Base-by-base conservation (phyloP, 2,888 invertebrate species). In the Cosmia pyralina region DNA sequence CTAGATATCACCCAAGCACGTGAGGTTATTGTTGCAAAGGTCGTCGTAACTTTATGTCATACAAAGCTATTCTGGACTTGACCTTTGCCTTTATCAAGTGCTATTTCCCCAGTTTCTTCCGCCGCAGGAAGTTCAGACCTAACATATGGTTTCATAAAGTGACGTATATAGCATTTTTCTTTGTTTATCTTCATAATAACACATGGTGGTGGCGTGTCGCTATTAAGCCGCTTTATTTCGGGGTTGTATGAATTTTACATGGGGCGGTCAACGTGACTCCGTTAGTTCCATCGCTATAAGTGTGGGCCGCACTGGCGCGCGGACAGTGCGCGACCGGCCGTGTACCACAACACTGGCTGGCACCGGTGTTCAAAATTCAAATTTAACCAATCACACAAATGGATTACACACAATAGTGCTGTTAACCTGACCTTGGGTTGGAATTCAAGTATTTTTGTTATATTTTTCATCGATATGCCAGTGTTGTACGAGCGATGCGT, bases 291-390 rank as follows among this genome's bases (percentile, higher is more conserved):
- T 89, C 88, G 91, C 90, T 95, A 94, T 95, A 95, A 94, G 94
- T 92, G 93, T 90, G 84, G 93, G 93, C 87, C 83, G 91, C 79
- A 82, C 88, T 87, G 78, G 90, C 91, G 91, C 89, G 89, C 93
- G 95, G 94, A 91, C 95, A 95, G 95, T 96, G 91, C 91, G 92
- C 94, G 93, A 91, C 91, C 94, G 93, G 93, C 93, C 93, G 95
- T 92, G 93, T 93, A 91, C 92, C 92, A 91, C 90, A 91, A 91
- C 92, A 93, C 94, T 88, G 94, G 91, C 94, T 93, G 94, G 92
- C 90, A 93, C 94, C 91, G 92, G 85, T 88, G 89, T 87, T 89
- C 83, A 87, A 87, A 88, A 89, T 88, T 88, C 87, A 85, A 86
- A 89, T 87, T 87, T 82, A 87, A 86, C 87, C 81, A 88, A 89